Evolutionary conservation across 2,113 vertebrate species (phyloP), one percentile per base, ranked within the genome.

Genomic region (Talpa occidentalis): DNA sequence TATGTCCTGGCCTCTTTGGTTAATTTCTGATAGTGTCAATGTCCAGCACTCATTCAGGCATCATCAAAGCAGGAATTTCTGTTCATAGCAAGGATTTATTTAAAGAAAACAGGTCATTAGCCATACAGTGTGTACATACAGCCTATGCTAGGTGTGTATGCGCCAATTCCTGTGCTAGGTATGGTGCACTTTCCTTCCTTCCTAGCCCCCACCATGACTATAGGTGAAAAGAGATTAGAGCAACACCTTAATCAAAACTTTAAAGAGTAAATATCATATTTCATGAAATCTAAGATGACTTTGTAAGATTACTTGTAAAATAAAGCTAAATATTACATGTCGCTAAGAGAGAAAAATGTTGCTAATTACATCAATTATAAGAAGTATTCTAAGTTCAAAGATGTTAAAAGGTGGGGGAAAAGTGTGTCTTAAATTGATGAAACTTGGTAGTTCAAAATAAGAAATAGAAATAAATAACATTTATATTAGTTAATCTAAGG

Each of bases 321-420:
- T 30, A 87, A 16, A 67, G 14, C 54, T 86, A 52, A 9, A 59
- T 82, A 86, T 84, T 95, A 80, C 26, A 40, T 69, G 47, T 21
- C 72, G 59, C 28, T 11, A 56, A 66, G 6, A n/a, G 62, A 24
- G 7, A 66, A 56, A 64, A 87, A 70, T 47, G 19, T 54, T 95
- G 47, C 26, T 89, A 89, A 86, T 77, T 78, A 67, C 10, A n/a
- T 88, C 19, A 86, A 42, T 77, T 76, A 60, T 81, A 77, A 54
- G 49, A 79, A 59, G 19, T 49, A 66, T 59, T 83, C 17, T 66
- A 69, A 88, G 83, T 83, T 93, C 40, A 94, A 94, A 96, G 80
- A 74, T 77, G 72, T 84, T 69, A 76, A 77, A 93, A 85, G 59
- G 3, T 72, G 16, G 52, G 28, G 5, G 2, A 19, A 66, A 47